Evolutionary conservation across 2,113 vertebrate species (phyloP), one percentile per base, ranked within the genome.

Genomic region (Misgurnus mizolepis): DNA sequence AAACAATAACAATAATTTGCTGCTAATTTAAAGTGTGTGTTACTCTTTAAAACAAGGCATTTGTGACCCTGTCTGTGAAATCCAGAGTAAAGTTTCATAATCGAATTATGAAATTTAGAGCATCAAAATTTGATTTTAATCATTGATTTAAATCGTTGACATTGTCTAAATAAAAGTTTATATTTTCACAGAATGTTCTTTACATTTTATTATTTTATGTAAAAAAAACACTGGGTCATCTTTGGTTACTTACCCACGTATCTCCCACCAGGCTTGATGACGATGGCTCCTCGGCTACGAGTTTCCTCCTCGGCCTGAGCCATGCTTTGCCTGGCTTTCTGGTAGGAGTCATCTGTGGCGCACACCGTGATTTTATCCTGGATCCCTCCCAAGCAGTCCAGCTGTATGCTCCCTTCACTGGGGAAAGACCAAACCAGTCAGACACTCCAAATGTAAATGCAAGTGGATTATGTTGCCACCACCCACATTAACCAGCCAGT

Each of bases 291-390:
- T 0, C 96, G 92, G 83, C 97, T 98, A 50, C 97, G 95, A 0
- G 96, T 98, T 91, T 98, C 97, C 92, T 98, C 96, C 89, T 99
- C 97, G 0, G 94, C 97, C 90, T 96, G 96, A 0, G 97, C 97
- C 97, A 99, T 96, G 92, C 92, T 98, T 80, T 98, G 95, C 72
- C 95, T 93, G 0, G 97, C 97, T 87, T 98, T 98, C 91, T 98
- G 96, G 91, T 99, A 99, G 49, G 98, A 99, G 82, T 99, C 98
- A 0, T 99, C 97, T 0, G 97, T 99, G 85, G 98, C 98, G 0
- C 96, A 97, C 81, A 99, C 96, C 0, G 97, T 98, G 89, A 99
- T 96, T 87, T 99, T 99, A 88, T 99, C 97, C 92, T 98, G 96
- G 89, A 99, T 96, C 85, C 94, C 95, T 69, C 96, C 97, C 82